These are phyloP conservation scores for Pelecanus crispus DNA, from an alignment of 2,113 vertebrate genomes.

Conservation along the genomic window DNA sequence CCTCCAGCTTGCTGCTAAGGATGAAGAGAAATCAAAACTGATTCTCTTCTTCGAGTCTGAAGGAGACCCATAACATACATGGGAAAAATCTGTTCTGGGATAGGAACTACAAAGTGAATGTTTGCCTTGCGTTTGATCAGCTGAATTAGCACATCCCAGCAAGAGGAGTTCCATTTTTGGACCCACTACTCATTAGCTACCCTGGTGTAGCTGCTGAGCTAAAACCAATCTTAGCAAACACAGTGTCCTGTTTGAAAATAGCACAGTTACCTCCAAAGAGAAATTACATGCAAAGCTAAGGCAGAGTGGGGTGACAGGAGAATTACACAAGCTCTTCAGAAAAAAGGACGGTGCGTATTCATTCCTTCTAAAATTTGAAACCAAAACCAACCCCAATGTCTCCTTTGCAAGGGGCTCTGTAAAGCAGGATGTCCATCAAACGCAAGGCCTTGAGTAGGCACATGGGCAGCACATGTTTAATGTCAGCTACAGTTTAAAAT, in stretches of 20 bases:
- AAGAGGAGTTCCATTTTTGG: background rate
- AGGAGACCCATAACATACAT: background rate
- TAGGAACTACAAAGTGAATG: background rate
- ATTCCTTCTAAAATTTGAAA: background rate
- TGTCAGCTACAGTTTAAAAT: background rate
- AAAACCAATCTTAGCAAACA: rapidly evolving
- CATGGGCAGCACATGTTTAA: background rate
- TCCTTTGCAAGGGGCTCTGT: background rate
- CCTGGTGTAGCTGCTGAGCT: background rate
- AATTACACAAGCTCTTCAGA: background rate
- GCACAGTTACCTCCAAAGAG: background rate
- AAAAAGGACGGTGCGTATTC: background rate
- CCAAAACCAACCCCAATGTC: rapidly evolving
- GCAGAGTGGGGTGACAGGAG: background rate
- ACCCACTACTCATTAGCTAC: background rate
- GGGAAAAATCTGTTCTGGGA: background rate
- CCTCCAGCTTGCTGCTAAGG: background rate
- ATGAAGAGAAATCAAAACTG: background rate
- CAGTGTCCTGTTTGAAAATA: background rate
- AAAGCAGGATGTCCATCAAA: background rate
- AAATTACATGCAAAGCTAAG: background rate
- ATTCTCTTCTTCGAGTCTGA: background rate
- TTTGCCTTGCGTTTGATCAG: background rate
- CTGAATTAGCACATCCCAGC: background rate
- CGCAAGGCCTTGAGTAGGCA: background rate